Percentiles rank a stretch among this genome's conserved stretches.
phyloP scores from a whole-genome alignment of 2,888 invertebrate genomes.

The Metallyticus violacea region DNA sequence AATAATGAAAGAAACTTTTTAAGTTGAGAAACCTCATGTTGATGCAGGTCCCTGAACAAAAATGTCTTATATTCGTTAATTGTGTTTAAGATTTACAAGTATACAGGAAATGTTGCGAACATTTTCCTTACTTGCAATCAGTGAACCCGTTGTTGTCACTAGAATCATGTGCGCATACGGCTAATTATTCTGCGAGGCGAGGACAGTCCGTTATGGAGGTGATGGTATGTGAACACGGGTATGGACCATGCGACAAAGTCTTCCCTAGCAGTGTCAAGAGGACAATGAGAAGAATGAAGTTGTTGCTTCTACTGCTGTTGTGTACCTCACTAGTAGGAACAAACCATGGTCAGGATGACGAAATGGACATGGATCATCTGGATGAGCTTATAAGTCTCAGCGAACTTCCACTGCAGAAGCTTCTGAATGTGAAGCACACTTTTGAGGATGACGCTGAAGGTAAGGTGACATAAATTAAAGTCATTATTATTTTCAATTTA shows the following conservation, averaged over 20 bases:
- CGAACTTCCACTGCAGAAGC: conserved; percentile 65
- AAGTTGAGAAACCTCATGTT: too few species aligned
- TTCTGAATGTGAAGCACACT: conserved; percentile 61
- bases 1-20: too few species aligned
- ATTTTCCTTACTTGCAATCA: too few species aligned
- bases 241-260: not conserved
- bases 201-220: not conserved
- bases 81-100: too few species aligned
- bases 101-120: too few species aligned
- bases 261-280: not conserved
- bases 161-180: not conserved
- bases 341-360: not conserved
- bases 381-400: conserved; percentile 47
- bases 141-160: not conserved
- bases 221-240: not conserved
- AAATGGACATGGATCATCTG: conserved; percentile 9
- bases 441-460: conserved; percentile 35
- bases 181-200: not conserved
- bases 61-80: too few species aligned
- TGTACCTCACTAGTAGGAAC: not conserved
- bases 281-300: not conserved
- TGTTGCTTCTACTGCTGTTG: not conserved
- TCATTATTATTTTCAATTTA: too few species aligned
- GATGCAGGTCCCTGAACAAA: too few species aligned
- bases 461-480: too few species aligned